These are phyloP conservation scores for Heliconius ismenius DNA, from an alignment of 2,888 invertebrate genomes.

Conservation along the genomic window DNA sequence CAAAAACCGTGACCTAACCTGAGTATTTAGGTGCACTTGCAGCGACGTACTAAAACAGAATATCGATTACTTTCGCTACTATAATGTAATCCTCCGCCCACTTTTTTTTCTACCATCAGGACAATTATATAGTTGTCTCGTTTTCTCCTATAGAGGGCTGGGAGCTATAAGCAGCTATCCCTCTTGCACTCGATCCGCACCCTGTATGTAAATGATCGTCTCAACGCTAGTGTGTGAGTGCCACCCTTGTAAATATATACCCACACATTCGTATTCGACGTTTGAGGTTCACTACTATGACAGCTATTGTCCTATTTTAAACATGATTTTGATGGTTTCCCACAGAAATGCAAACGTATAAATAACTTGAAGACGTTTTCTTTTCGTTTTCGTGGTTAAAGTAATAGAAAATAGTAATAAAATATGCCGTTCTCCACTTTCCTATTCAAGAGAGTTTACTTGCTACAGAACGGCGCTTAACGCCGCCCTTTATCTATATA, in stretches of 20 bases:
- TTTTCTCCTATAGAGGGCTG: conserved; percentile 61
- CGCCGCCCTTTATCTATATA: neutral
- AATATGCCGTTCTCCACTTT: neutral
- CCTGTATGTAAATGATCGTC: conserved; percentile 82
- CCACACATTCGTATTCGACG: conserved; percentile 58
- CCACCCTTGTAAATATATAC: conserved; percentile 56
- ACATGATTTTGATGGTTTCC: conserved; percentile 65
- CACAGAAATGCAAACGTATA: conserved; percentile 21
- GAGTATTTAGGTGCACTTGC: conserved; percentile 78
- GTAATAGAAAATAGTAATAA: neutral
- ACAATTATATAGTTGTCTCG: conserved; percentile 78
- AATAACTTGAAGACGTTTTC: neutral
- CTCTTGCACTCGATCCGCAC: conserved; percentile 59
- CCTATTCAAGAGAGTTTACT: no score
- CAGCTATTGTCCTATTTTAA: conserved; percentile 79
- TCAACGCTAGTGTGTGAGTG: conserved; percentile 69
- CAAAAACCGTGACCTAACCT: conserved; percentile 68
- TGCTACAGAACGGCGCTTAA: neutral
- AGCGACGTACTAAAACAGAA: conserved; percentile 81
- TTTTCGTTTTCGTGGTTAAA: neutral
- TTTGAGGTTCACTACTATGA: conserved; percentile 79
- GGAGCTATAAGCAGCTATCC: conserved; percentile 57
- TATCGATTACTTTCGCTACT: conserved; percentile 84
- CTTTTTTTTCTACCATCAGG: conserved; percentile 77
- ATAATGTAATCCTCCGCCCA: conserved; percentile 84